These are phyloP conservation scores for Zelleria hepariella DNA, from an alignment of 2,888 invertebrate genomes.

Conservation along the genomic window DNA sequence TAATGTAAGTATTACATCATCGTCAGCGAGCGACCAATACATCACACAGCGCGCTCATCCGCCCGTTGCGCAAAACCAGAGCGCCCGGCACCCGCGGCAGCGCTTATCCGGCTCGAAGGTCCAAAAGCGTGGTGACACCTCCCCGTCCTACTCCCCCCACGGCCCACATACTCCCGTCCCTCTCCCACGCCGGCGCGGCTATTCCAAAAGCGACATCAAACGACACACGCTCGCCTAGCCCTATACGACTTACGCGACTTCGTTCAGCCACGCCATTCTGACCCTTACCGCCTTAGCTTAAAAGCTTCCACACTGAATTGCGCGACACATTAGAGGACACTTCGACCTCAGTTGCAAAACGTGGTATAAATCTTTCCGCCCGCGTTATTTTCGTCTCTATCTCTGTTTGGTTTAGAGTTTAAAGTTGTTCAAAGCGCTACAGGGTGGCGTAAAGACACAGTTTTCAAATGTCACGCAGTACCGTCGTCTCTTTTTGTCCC, in stretches of 20 bases:
- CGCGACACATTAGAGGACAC: constrained; percentile 70
- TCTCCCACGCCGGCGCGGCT: constrained; percentile 48
- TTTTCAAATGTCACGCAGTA: constrained; percentile 70
- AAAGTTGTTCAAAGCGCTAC: constrained; percentile 18
- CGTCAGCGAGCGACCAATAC: not conserved
- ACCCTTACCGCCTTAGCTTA: constrained; percentile 40
- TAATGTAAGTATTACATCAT: not conserved
- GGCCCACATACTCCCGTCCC: constrained; percentile 35
- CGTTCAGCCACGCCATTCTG: constrained; percentile 35
- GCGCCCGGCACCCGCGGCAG: constrained; percentile 45
- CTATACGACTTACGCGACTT: constrained; percentile 48
- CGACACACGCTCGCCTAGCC: constrained; percentile 44
- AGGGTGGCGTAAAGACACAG: constrained; percentile 66
- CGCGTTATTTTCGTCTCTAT: constrained; percentile 26
- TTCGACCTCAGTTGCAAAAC: constrained; percentile 27
- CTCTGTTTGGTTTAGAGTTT: fast-evolving
- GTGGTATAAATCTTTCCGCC: constrained; percentile 22
- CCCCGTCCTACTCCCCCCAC: constrained; percentile 52
- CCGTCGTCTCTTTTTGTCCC: constrained; percentile 67
- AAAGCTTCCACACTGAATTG: constrained; percentile 54
- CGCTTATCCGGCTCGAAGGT: constrained; percentile 52
- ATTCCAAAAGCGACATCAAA: constrained; percentile 55
- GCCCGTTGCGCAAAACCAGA: constrained; percentile 45
- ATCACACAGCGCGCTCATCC: not conserved
- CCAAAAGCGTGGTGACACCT: constrained; percentile 69